Evolutionary conservation across 1,140 invertebrate species (phyloP).

Genomic region (Cotesia chilonis): DNA sequence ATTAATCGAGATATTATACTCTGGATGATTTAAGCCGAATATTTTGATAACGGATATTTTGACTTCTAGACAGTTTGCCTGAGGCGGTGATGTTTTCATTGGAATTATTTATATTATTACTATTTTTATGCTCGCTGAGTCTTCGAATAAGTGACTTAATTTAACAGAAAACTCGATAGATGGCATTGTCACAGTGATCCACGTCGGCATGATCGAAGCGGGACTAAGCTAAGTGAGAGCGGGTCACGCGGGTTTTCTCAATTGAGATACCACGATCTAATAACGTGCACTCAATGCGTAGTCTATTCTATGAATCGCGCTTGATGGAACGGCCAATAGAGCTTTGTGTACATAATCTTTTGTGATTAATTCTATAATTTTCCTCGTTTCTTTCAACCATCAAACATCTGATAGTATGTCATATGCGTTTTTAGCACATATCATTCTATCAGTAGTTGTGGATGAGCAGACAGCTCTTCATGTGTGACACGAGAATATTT

Average conservation of each 20-base stretch:
- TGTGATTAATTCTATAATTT: slow-evolving; percentile 2
- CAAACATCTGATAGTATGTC: neutral
- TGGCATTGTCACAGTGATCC: slow-evolving; percentile 23
- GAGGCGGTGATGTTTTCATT: too few relatives aligned
- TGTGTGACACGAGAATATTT: too few relatives aligned
- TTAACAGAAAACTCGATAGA: neutral
- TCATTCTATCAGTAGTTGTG: too few relatives aligned
- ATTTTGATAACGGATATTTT: too few relatives aligned
- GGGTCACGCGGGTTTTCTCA: slow-evolving; percentile 20
- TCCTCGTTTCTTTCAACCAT: neutral
- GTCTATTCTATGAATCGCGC: slow-evolving; percentile 20
- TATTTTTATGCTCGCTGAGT: neutral
- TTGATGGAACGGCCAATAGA: slow-evolving; percentile 16
- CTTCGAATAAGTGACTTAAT: neutral
- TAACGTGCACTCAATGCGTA: slow-evolving; percentile 1
- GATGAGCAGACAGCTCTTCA: too few relatives aligned
- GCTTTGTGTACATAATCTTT: neutral
- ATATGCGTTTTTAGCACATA: neutral
- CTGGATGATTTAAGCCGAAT: too few relatives aligned
- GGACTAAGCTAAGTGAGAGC: slow-evolving; percentile 3
- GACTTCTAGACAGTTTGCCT: neutral
- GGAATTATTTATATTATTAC: neutral
- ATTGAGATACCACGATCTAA: slow-evolving; percentile 11
- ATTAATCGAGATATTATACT: too few relatives aligned
- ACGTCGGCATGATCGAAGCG: slow-evolving; percentile 20